Base-by-base conservation (phyloP, 2,113 vertebrate genomes). In the Podarcis muralis region DNA sequence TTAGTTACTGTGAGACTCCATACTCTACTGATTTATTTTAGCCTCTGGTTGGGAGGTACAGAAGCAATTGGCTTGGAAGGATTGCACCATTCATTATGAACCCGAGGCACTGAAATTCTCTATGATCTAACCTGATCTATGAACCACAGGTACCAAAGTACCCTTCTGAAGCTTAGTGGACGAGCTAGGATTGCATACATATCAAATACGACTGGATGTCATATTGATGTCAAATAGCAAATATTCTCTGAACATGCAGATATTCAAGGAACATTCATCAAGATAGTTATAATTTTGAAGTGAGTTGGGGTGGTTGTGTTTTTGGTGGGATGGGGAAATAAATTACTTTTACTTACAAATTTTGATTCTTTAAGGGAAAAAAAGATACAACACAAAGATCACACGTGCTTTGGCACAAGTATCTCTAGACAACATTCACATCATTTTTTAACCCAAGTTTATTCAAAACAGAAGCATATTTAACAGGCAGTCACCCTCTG, bases 391-490 rank as follows among this genome's bases (percentile, higher is more conserved):
- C 30, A 79, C 16, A 80, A 1, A 23, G 30, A 4, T 30, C 40
- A 18, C 27, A 2, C 30, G 22, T 62, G 32, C n/a, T 71, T 4
- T 85, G 69, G 71, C 71, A 85, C 30, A 37, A 27, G 2, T 2
- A 48, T n/a, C 57, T 80, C 53, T 5, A 57, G 48, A 16, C 25
- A 62, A 35, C 23, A 25, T 30, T 35, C n/a, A 23, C 68, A 30
- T 53, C 80, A 35, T 66, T 83, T 78, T 87, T 83, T 68, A 88
- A 20, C 75, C 22, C 22, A 68, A 32, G n/a, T 88, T 83, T 77
- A 88, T 83, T 88, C 40, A 83, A 83, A 83, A 77, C 16, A 32
- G n/a, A 83, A 25, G 13, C 62, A 35, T 76, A 43, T 82, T 88
- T 75, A 40, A 82, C 57, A 83, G 37, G 75, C 78, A 13, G 18